These are phyloP conservation scores for Echinops telfairi DNA, from an alignment of 2,113 vertebrate genomes.

Conservation along the genomic window DNA sequence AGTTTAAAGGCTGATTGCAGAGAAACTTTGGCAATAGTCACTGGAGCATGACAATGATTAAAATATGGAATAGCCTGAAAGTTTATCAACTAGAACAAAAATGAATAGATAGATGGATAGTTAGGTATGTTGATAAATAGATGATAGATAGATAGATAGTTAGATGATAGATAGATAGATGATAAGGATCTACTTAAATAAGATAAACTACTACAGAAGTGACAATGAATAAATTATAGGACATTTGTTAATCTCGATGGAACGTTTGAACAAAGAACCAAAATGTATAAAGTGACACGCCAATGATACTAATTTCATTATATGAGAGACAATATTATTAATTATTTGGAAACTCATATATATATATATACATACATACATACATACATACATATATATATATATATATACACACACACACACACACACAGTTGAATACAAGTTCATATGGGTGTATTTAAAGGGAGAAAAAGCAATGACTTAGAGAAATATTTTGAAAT, in stretches of 20 bases:
- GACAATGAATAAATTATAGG: neutral
- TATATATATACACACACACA: too few relatives aligned
- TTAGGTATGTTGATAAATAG: neutral
- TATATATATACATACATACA: too few relatives aligned
- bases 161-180: neutral
- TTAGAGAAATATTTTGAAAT: neutral
- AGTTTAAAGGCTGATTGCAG: neutral
- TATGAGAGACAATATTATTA: neutral
- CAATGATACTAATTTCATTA: neutral
- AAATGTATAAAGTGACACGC: neutral
- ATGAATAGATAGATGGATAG: neutral
- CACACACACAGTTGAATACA: neutral
- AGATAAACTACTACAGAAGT: neutral
- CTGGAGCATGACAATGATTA: neutral
- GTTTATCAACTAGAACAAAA: neutral
- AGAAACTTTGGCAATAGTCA: neutral
- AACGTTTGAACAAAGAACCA: neutral
- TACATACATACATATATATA: too few relatives aligned
- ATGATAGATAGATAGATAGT: neutral
- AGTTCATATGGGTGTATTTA: neutral
- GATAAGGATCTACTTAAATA: neutral
- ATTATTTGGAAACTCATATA: neutral
- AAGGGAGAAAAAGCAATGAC: neutral
- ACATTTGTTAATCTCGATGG: neutral
- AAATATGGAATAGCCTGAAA: too few relatives aligned